Conservation (phyloP, 2,888 invertebrate genomes). For the Athalia cordata region DNA sequence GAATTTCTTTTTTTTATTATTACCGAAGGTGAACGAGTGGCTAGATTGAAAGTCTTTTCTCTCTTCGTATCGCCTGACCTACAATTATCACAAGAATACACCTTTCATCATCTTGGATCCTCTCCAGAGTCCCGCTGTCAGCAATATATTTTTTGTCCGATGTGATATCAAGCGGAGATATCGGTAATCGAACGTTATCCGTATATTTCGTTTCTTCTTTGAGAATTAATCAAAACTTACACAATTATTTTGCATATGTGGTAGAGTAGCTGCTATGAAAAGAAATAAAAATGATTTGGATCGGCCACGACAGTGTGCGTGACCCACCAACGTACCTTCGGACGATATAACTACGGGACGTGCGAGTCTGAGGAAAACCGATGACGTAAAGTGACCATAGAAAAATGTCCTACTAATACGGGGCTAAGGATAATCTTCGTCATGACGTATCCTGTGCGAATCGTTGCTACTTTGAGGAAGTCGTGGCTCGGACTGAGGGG, state of each 20-base stretch:
- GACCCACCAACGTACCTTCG: constrained; percentile 4
- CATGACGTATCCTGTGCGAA: constrained; percentile 35
- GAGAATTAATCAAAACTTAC: too few relatives aligned
- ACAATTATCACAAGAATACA: not conserved
- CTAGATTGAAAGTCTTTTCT: constrained; percentile 19
- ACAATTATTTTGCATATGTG: too few relatives aligned
- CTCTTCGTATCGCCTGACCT: not conserved
- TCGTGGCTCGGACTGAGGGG: constrained; percentile 23
- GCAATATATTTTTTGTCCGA: too few relatives aligned
- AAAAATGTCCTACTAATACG: not conserved
- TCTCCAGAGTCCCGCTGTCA: not conserved
- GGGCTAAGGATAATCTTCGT: constrained; percentile 40
- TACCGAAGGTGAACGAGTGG: constrained; percentile 12
- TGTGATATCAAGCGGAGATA: too few relatives aligned
- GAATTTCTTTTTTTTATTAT: not conserved
- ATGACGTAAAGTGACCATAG: not conserved
- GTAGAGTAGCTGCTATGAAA: not conserved
- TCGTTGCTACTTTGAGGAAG: constrained; percentile 53
- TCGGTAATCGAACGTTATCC: too few relatives aligned
- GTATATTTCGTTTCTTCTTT: too few relatives aligned
- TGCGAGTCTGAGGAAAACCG: constrained; percentile 12
- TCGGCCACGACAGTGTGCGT: not conserved
- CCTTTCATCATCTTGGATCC: not conserved
- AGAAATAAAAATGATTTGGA: not conserved
- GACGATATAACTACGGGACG: constrained; percentile 13